Base-by-base conservation (phyloP, 2,113 vertebrate genomes). In the Rhynchopsitta pachyrhyncha region DNA sequence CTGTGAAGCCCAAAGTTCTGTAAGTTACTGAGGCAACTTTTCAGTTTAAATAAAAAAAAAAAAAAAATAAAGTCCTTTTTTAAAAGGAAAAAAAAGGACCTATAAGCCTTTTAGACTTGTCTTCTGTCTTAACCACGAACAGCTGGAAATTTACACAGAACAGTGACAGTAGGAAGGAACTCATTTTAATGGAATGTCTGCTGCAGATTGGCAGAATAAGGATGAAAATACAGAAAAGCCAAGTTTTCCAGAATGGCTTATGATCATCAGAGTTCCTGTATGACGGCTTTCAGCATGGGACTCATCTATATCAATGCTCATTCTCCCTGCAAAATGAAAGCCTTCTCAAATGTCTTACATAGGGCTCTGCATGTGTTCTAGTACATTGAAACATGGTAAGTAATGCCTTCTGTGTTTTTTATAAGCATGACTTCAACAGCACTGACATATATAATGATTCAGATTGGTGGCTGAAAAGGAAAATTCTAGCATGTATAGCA, bases 171-270 rank as follows among this genome's bases (percentile, higher is more conserved):
- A 92, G 86, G 88, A 93, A 94, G 80, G 64, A 96, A 88, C 80
- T 96, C 85, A 93, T 90, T 95, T 84, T 52, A 91, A 86, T 84
- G 92, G 93, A 96, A 97, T 94, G 95, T 93, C 95, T 96, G 3
- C 52, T 86, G 53, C 76, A 92, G 76, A 81, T 52, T 77, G 80
- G 24, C 73, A 74, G 55, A 88, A 52, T 6, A 12, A 95, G n/a
- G 60, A 27, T 81, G 53, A 33, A 92, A 87, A 90, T 4, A 27
- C 31, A 82, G 44, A 82, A 84, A 87, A 90, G 2, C 3, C 41
- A 25, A 12, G 13, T 35, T 90, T 90, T 70, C 46, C 57, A 67
- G 79, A 46, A 41, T 17, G 17, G 46, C 49, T 70, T 17, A 5
- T 3, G 5, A 5, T 9, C 20, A 47, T 23, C 44, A 80, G 35